phyloP scores from a whole-genome alignment of 92 coral and sea anemone species.

The Zoanthus gigantus region DNA sequence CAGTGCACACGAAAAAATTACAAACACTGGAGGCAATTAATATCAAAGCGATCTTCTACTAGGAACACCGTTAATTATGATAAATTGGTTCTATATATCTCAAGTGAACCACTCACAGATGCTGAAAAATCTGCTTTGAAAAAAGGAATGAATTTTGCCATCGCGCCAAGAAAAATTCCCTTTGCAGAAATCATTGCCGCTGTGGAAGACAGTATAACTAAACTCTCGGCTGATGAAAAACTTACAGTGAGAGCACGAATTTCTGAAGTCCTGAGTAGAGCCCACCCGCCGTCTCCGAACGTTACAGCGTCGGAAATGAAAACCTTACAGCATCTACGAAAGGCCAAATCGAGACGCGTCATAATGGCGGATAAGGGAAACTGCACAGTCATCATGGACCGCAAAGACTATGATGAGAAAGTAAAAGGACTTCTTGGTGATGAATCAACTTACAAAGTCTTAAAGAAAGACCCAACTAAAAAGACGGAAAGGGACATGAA shows the following conservation, averaged over 20 bases:
- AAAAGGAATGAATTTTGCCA: constrained; percentile 28
- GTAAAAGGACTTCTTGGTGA: neutral
- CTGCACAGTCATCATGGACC: no score
- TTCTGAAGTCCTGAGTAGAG: constrained; percentile 2
- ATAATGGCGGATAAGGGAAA: neutral
- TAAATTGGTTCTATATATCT: neutral
- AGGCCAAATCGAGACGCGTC: neutral
- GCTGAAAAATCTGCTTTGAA: constrained; percentile 5
- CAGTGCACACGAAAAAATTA: neutral
- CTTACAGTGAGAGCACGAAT: constrained; percentile 5
- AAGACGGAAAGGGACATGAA: no score
- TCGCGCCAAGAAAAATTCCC: constrained; percentile 24
- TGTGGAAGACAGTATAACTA: constrained; percentile 21
- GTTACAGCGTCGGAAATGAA: neutral
- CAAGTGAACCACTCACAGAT: constrained; percentile 8
- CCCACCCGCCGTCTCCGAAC: neutral
- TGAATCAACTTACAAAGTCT: neutral
- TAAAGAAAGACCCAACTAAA: no score
- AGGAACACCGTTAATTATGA: constrained; percentile 2
- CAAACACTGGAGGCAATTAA: neutral
- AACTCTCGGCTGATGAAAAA: neutral
- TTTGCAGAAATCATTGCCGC: constrained; percentile 7
- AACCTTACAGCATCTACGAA: neutral
- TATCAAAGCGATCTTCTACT: neutral
- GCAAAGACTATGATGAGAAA: no score